Percentiles rank a stretch among this genome's conserved stretches.
Conservation (phyloP, 2,797 vertebrate species). For the Saxicola maurus region DNA sequence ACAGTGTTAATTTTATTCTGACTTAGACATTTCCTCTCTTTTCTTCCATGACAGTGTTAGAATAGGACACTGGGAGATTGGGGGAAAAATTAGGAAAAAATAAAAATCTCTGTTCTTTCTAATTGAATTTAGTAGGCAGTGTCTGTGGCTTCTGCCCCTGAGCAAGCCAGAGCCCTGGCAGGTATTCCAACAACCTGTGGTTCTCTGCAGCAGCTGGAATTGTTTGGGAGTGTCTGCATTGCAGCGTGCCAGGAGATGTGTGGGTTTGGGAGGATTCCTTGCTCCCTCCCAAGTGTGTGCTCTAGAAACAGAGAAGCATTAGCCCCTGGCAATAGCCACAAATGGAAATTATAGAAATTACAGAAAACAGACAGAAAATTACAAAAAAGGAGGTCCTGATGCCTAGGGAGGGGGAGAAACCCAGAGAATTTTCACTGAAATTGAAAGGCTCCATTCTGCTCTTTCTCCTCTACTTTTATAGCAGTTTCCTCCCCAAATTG, state of each 20-base stretch:
- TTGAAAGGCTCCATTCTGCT: neutral
- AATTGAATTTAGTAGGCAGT: neutral
- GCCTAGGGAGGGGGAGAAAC: neutral
- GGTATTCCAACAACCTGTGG: neutral
- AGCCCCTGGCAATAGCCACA: neutral
- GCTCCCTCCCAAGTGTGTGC: neutral
- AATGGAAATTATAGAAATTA: neutral
- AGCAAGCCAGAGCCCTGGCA: neutral
- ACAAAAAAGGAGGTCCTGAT: neutral
- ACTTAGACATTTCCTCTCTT: neutral
- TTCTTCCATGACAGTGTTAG: neutral
- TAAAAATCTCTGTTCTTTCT: neutral
- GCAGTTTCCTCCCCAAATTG: neutral
- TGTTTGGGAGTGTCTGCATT: slow-evolving; percentile 33
- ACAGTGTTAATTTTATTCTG: neutral
- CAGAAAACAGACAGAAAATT: neutral
- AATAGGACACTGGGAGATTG: neutral
- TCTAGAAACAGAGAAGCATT: neutral
- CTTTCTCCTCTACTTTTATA: neutral
- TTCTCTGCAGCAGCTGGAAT: slow-evolving; percentile 18
- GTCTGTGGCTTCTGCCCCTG: neutral
- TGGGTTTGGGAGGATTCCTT: neutral
- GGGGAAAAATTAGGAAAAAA: accelerated
- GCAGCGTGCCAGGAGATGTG: slow-evolving; percentile 2
- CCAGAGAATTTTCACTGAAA: neutral